phyloP scores from a whole-genome alignment of 1,140 invertebrate genomes.

The Fopius arisanus region DNA sequence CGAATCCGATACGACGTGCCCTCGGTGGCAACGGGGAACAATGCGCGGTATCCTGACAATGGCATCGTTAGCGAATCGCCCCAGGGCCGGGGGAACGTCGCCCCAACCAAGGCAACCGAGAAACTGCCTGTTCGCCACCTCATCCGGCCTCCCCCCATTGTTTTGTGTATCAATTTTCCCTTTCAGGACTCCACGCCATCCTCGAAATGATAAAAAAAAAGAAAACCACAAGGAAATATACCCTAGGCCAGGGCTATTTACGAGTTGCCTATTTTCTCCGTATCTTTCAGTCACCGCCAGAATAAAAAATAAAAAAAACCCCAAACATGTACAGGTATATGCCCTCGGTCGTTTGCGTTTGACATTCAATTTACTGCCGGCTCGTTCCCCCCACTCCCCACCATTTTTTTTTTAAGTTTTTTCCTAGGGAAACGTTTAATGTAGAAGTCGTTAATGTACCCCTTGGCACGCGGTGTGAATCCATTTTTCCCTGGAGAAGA shows the following conservation, averaged over 20 bases:
- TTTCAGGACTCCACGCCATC: not conserved
- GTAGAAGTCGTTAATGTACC: constrained; percentile 27
- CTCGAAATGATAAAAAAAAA: not conserved
- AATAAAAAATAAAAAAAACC: too few species aligned
- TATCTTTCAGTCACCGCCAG: not conserved
- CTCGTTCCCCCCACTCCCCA: not conserved
- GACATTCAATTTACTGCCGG: constrained; percentile 34
- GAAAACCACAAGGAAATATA: not conserved
- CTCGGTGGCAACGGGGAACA: constrained; percentile 52
- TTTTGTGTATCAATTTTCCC: not conserved
- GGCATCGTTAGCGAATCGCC: constrained; percentile 61
- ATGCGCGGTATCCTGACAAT: constrained; percentile 52
- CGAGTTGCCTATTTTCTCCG: not conserved
- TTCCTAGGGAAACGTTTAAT: constrained; percentile 25
- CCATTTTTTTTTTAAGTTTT: not conserved
- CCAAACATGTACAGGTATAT: not conserved
- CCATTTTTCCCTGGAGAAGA: constrained; percentile 20
- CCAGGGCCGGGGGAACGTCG: constrained; percentile 37
- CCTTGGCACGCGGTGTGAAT: constrained; percentile 23
- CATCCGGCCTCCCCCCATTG: constrained; percentile 9
- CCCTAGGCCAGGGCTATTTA: not conserved
- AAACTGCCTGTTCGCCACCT: constrained; percentile 23
- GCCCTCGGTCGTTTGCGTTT: constrained; percentile 24
- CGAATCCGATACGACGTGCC: constrained; percentile 1
- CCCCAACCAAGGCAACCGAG: not conserved